These are phyloP conservation scores for Oryzias curvinotus DNA, from an alignment of 2,113 vertebrate genomes.

Conservation along the genomic window DNA sequence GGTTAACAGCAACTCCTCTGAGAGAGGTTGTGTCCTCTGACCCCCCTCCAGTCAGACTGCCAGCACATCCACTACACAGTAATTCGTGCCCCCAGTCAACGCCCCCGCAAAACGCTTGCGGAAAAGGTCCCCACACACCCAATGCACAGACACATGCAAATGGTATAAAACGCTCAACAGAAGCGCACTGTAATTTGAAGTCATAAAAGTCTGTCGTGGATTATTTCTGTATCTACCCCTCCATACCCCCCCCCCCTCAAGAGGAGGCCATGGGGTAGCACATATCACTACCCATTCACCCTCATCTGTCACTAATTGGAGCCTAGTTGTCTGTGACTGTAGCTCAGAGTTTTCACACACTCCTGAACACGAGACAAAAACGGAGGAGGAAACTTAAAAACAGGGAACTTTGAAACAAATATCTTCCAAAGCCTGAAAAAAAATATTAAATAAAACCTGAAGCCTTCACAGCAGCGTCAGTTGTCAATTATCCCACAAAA, in stretches of 20 bases:
- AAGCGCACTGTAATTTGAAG: constrained; percentile 27
- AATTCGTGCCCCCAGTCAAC: constrained; percentile 30
- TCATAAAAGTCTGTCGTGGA: constrained; percentile 53
- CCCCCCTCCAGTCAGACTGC: constrained; percentile 56
- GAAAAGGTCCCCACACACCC: constrained; percentile 11
- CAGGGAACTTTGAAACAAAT: neutral
- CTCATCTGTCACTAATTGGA: constrained; percentile 46
- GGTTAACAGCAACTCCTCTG: constrained; percentile 79
- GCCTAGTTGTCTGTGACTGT: constrained; percentile 36
- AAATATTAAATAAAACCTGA: too few species aligned
- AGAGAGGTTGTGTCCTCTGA: constrained; percentile 82
- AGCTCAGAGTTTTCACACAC: constrained; percentile 16
- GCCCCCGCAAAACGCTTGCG: constrained; percentile 12
- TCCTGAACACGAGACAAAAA: constrained; percentile 32
- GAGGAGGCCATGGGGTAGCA: constrained; percentile 25
- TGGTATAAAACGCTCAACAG: constrained; percentile 30
- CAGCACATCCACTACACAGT: constrained; percentile 65
- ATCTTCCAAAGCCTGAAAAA: constrained; percentile 5
- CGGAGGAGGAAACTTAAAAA: constrained; percentile 12
- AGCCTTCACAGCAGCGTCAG: too few species aligned
- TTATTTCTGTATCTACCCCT: constrained; percentile 50
- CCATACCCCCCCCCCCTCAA: constrained; percentile 30
- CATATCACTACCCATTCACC: constrained; percentile 18
- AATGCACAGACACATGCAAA: constrained; percentile 23
- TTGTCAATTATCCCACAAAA: too few species aligned